These are phyloP conservation scores for Lepidocyrtoides sp. DNA, from an alignment of 2,888 invertebrate genomes.

Conservation along the genomic window DNA sequence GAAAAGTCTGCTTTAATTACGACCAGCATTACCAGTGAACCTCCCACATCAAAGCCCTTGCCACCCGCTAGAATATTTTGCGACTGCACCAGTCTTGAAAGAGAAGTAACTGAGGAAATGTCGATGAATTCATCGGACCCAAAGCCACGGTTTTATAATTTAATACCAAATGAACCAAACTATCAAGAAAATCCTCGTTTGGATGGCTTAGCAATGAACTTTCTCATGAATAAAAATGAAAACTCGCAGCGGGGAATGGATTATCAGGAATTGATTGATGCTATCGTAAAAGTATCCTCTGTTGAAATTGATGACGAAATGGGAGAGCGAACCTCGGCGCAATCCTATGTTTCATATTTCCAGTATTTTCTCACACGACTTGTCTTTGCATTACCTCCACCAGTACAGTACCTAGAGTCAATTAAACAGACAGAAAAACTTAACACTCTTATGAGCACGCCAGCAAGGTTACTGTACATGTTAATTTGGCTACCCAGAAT, in stretches of 20 bases:
- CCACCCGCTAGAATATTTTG: conserved; percentile 84
- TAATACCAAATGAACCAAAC: conserved; percentile 92
- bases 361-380: conserved; percentile 85
- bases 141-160: conserved; percentile 96
- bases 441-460: conserved; percentile 56
- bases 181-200: conserved; percentile 95
- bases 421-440: conserved; percentile 65
- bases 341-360: conserved; percentile 73
- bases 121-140: conserved; percentile 88
- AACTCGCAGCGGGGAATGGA: conserved; percentile 88
- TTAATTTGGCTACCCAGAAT: conserved; percentile 84
- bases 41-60: conserved; percentile 81
- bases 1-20: conserved; percentile 67
- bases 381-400: conserved; percentile 84
- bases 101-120: conserved; percentile 57
- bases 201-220: conserved; percentile 92
- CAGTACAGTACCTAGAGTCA: conserved; percentile 82
- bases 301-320: conserved; percentile 85
- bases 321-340: not conserved
- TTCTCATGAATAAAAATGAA: conserved; percentile 96
- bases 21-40: conserved; percentile 78
- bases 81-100: conserved; percentile 81
- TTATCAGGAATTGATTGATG: conserved; percentile 95
- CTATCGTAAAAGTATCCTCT: conserved; percentile 94
- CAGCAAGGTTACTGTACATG: conserved; percentile 81